Percentiles rank a stretch among this genome's conserved stretches.
phyloP scores from a whole-genome alignment of 2,888 invertebrate species.

The Emmelina monodactyla region DNA sequence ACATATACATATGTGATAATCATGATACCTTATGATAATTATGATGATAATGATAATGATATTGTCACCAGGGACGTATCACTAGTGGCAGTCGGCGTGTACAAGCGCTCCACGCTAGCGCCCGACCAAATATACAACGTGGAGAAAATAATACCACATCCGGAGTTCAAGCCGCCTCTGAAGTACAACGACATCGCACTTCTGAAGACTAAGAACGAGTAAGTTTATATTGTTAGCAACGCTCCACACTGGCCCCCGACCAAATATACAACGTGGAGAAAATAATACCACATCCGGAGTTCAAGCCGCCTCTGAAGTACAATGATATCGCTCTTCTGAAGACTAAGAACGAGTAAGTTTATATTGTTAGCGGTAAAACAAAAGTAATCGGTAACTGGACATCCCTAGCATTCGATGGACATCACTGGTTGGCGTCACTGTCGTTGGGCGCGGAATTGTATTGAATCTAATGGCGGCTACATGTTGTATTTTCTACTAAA shows the following conservation, averaged over 20 bases:
- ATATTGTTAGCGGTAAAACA: background rate
- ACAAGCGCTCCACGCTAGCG: constrained; percentile 16
- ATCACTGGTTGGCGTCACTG: too few relatives aligned
- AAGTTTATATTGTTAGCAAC: constrained; percentile 17
- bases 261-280: constrained; percentile 12
- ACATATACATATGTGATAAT: too few relatives aligned
- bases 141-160: constrained; percentile 17
- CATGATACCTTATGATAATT: too few relatives aligned
- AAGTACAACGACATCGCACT: constrained; percentile 28
- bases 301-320: constrained; percentile 17
- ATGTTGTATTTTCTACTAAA: too few relatives aligned
- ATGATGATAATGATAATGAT: too few relatives aligned
- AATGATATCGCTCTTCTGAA: constrained; percentile 27
- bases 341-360: constrained; percentile 21
- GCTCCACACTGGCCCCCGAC: constrained; percentile 5
- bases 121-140: constrained; percentile 12
- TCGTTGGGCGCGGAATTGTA: too few relatives aligned
- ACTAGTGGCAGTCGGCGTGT: constrained; percentile 19
- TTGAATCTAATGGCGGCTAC: too few relatives aligned
- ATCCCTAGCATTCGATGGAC: background rate
- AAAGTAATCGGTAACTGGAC: too few relatives aligned
- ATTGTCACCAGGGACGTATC: constrained; percentile 23
- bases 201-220: constrained; percentile 21
- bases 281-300: constrained; percentile 20
- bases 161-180: constrained; percentile 15